Evolutionary conservation across 2,888 invertebrate genomes (phyloP), one percentile per base, ranked within the genome.

Genomic region (Pristionchus japonicus): DNA sequence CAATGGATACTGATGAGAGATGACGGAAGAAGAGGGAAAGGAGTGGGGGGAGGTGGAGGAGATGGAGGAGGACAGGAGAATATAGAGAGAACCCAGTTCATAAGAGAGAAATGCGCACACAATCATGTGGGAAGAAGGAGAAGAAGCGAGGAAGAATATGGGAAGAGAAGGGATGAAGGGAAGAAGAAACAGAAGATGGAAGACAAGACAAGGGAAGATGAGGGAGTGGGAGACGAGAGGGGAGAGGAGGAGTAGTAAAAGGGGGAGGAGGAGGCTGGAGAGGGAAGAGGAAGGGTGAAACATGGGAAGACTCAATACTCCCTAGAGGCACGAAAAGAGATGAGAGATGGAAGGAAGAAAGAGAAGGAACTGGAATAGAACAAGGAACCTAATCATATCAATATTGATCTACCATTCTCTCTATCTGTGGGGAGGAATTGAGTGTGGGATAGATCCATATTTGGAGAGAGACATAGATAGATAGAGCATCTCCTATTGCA

Each of bases 251-350:
- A 61, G 11, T 9, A 86, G 86, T n/a, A n/a, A n/a, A n/a, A n/a
- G n/a, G 67, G 61, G 57, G 43, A 27, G 31, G 67, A 67, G 67
- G 52, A 80, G 17, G 37, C 34, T 43, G 34, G 67, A 57, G 27
- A 67, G 67, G 31, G 47, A 67, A 23, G 77, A 87, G 37, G 57
- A 31, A 47, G 52, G 37, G n/a, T 47, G 74, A 74, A 74, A 74
- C 70, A 70, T 70, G 70, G 70, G 70, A 37, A 70, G 70, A 70
- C 70, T 70, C 70, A 70, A 70, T 70, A 70, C 70, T 70, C 70
- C 70, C 70, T 37, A 70, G 70, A 70, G 70, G 70, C 70, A 37
- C 34, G 57, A 87, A 37, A 61, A 40, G 80, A 74, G 67, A 64
- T 64, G 67, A 64, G 31, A 49, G 43, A 43, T 43, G 67, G 43